Base-by-base conservation (phyloP, 2,888 invertebrate species). In the Melolontha melolontha region DNA sequence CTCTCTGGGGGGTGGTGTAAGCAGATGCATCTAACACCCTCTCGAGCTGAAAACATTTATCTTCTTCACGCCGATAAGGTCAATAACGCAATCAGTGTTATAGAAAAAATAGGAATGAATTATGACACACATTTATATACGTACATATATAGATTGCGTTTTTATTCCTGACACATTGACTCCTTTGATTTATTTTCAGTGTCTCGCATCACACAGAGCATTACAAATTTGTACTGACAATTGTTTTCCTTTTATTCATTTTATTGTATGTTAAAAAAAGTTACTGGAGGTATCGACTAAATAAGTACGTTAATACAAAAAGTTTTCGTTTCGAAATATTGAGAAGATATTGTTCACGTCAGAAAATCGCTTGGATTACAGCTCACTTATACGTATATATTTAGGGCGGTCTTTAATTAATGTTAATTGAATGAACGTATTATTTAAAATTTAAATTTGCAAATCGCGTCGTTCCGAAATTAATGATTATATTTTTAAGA, bases 41-140 rank as follows among this genome's bases (percentile, higher is more conserved):
- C 78, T 74, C 72, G 74, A 71, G 67, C 41, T 68, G 66, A 50
- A 69, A 72, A 73, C 73, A 79, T 79, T 75, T 75, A 79, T 79
- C 79, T 76, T 79, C 77, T 78, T 79, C 78, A 77, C 78, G 74
- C 78, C 73, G 76, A 72, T 72, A 72, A 70, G 75, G 72, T 75
- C 75, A 74, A 73, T 74, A 72, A 72, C 70, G 67, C 70, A 68
- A 71, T 71, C 71, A 70, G 57, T 64, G 70, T 68, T 70, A 67
- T 65, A 69, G 50, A 65, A 66, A 22, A 71, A 68, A 69, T 57
- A 54, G 27, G 64, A 55, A 71, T 71, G 71, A 71, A 65, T 65
- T 68, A 70, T 70, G 63, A 49, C 57, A 47, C 42, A 55, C 67
- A 70, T 72, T 66, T 69, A 68, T 68, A 68, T 69, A 71, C 55